These are phyloP conservation scores for Cephonodes hylas DNA, from an alignment of 2,888 invertebrate genomes.

Conservation along the genomic window DNA sequence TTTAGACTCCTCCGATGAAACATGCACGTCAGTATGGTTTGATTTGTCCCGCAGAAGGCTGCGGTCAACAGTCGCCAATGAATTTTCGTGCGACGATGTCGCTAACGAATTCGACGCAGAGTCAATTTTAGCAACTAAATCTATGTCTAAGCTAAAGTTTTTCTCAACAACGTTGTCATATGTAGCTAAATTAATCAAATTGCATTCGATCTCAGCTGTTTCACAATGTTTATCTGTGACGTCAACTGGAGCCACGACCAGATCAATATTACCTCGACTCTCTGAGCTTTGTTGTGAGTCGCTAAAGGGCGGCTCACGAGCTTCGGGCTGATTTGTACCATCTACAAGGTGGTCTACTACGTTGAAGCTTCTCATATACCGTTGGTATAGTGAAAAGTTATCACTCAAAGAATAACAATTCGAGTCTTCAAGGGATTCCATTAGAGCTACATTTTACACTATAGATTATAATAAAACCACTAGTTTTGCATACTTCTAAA, in stretches of 20 bases:
- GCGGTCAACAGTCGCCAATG: constrained; percentile 54
- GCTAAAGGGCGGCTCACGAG: constrained; percentile 40
- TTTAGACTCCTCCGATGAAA: constrained; percentile 66
- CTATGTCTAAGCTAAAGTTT: constrained; percentile 47
- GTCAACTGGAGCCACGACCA: constrained; percentile 50
- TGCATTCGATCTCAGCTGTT: constrained; percentile 43
- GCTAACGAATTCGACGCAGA: constrained; percentile 54
- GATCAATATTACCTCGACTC: constrained; percentile 62
- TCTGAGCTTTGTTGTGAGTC: constrained; percentile 50
- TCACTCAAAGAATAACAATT: constrained; percentile 73
- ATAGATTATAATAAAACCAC: background rate
- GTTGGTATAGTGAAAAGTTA: constrained; percentile 72
- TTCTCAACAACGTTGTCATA: constrained; percentile 46
- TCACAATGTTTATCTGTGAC: constrained; percentile 51
- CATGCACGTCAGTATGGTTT: constrained; percentile 51
- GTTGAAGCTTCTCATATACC: constrained; percentile 74
- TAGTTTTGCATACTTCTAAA: background rate
- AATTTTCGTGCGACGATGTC: constrained; percentile 52
- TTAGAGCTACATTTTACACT: constrained; percentile 57
- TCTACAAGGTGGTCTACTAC: constrained; percentile 56
- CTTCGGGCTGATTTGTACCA: constrained; percentile 37
- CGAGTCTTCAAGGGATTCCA: constrained; percentile 75
- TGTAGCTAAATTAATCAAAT: constrained; percentile 40
- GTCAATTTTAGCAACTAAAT: constrained; percentile 50
- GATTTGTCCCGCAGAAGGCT: constrained; percentile 64